Conservation (phyloP, 2,797 vertebrate genomes). For the Linurgus olivaceus region DNA sequence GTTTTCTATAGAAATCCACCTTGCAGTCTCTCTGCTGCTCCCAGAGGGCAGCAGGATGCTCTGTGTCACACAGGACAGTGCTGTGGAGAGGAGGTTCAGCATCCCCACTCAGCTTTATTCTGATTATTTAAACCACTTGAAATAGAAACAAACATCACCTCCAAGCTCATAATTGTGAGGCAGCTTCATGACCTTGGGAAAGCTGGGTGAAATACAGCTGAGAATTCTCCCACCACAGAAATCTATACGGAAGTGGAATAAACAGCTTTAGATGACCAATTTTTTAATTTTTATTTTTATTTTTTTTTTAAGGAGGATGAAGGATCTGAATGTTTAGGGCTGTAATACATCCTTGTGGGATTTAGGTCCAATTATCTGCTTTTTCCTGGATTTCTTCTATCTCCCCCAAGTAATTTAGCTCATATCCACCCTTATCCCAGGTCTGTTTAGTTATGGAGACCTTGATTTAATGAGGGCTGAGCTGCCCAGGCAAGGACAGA, state of each 20-base stretch:
- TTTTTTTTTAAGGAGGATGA: background rate
- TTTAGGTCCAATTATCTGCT: background rate
- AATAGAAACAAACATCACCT: background rate
- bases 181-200: background rate
- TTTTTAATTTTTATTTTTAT: too few relatives aligned
- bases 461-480: background rate
- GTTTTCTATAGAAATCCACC: background rate
- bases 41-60: constrained; percentile 38
- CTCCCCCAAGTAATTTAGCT: background rate
- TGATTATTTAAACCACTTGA: background rate
- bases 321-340: background rate
- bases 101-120: background rate
- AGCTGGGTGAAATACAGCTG: background rate
- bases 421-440: background rate
- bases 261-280: background rate
- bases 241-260: background rate
- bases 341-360: background rate
- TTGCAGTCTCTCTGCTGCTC: constrained; percentile 4
- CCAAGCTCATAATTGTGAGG: background rate
- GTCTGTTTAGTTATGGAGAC: background rate
- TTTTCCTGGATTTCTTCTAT: background rate
- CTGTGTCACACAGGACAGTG: background rate
- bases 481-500: background rate
- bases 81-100: background rate
- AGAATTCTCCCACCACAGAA: background rate